Conservation (phyloP, 2,113 vertebrate genomes). For the Caretta caretta region DNA sequence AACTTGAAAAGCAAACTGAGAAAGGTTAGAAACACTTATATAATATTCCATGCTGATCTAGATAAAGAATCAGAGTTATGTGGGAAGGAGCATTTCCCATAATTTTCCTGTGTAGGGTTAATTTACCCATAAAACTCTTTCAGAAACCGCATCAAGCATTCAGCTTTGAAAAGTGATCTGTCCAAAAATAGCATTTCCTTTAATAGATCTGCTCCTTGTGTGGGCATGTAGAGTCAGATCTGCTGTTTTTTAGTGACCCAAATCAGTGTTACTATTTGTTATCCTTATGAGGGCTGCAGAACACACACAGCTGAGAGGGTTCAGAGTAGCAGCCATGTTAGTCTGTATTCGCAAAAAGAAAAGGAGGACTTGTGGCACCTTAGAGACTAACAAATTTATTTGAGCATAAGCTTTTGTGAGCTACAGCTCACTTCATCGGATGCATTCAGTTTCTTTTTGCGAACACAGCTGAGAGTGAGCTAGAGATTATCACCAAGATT, state of each 20-base stretch:
- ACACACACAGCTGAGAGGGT: background rate
- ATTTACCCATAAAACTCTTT: background rate
- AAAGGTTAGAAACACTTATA: background rate
- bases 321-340: no score
- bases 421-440: no score
- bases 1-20: background rate
- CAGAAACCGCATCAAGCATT: background rate
- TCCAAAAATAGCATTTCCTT: background rate
- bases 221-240: background rate
- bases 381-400: no score
- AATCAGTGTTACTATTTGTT: background rate
- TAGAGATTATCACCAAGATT: background rate
- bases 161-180: background rate
- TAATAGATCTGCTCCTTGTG: background rate
- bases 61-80: background rate
- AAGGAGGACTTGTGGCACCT: no score
- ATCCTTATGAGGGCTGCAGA: background rate
- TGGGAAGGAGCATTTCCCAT: background rate
- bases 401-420: no score
- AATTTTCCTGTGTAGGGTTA: background rate
- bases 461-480: background rate
- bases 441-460: no score
- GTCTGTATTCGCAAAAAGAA: no score
- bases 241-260: background rate
- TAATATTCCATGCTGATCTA: background rate